Percentiles rank a stretch among this genome's conserved stretches.
Conservation (phyloP, 1,140 invertebrate genomes). For the Drosophila lacertosa region DNA sequence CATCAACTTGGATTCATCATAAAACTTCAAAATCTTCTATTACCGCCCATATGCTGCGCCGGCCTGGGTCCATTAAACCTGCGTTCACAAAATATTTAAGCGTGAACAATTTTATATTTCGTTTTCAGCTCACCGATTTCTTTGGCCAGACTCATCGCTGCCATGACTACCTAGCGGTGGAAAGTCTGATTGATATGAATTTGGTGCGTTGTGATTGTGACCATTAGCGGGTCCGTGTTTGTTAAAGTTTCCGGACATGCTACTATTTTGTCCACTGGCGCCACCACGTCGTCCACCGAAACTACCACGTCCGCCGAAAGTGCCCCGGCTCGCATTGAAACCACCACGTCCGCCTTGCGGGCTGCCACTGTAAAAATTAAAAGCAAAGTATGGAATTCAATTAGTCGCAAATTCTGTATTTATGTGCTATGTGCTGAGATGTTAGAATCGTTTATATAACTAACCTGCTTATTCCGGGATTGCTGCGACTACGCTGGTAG, state of each 20-base stretch:
- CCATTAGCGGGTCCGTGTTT: constrained; percentile 49
- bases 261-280: constrained; percentile 80
- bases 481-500: constrained; percentile 45
- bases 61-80: constrained; percentile 65
- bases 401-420: too few relatives aligned
- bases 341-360: constrained; percentile 78
- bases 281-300: constrained; percentile 44
- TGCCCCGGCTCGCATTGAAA: constrained; percentile 73
- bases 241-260: constrained; percentile 26
- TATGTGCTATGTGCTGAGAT: too few relatives aligned
- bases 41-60: constrained; percentile 55
- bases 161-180: constrained; percentile 60
- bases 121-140: constrained; percentile 52
- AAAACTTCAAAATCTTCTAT: constrained; percentile 61
- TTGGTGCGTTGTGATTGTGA: constrained; percentile 82
- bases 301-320: constrained; percentile 71
- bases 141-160: constrained; percentile 36
- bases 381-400: neutral
- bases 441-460: too few relatives aligned
- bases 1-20: constrained; percentile 3
- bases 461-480: constrained; percentile 47
- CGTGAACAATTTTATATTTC: neutral
- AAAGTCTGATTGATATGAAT: constrained; percentile 84
- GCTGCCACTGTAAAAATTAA: constrained; percentile 25
- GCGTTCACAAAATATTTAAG: neutral